Conservation (phyloP, 2,888 invertebrate species). For the Nemoura dubitans region DNA sequence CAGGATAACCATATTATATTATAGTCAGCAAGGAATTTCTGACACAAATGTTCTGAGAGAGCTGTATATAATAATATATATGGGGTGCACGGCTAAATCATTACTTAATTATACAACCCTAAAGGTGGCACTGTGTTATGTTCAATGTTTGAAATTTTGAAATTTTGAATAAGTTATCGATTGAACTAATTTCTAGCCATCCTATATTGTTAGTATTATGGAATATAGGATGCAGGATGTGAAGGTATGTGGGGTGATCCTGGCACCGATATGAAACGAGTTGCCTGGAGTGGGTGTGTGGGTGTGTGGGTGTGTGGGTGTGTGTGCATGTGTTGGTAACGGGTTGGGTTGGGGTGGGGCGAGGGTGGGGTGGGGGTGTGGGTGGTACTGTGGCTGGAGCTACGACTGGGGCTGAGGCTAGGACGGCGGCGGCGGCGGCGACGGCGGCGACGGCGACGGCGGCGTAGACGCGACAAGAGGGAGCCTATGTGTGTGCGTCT, state of each 20-base stretch:
- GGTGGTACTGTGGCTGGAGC: no score
- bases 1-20: not conserved
- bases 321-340: not conserved
- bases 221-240: not conserved
- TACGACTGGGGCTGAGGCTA: no score
- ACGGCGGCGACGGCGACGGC: not conserved
- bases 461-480: not conserved
- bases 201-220: not conserved
- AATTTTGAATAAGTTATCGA: not conserved
- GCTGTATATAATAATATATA: no score
- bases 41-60: not conserved
- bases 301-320: not conserved
- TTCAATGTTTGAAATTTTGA: conserved; percentile 12
- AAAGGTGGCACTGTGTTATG: not conserved
- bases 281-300: not conserved
- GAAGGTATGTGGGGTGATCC: not conserved
- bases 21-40: not conserved
- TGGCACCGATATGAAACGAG: not conserved
- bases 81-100: not conserved
- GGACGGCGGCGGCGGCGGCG: not conserved
- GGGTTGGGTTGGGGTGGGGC: not conserved
- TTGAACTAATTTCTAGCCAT: not conserved
- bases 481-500: not conserved
- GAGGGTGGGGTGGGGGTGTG: no score
- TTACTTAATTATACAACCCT: not conserved